Base-by-base conservation (phyloP, 2,888 invertebrate genomes). In the Ectemnius cavifrons region DNA sequence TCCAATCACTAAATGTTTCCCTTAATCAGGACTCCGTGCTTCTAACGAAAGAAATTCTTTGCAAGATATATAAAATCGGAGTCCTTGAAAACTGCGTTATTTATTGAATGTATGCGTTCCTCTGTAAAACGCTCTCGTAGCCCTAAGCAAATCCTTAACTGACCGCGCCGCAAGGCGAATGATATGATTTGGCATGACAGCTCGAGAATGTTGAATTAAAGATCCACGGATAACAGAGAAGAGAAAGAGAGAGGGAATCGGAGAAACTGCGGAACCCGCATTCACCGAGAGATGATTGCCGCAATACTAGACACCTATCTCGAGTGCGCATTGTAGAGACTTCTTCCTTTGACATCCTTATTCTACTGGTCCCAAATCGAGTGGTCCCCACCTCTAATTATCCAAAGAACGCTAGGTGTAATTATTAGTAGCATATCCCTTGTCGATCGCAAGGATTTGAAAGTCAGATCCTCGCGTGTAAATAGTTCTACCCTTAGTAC, bases 181-280 rank as follows among this genome's bases (percentile, higher is more conserved):
- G 18, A 23, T 23, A 23, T 23, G 23, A 23, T 37, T 46, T 58
- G 64, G 63, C 67, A 67, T 60, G 67, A 71, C 71, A 56, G 67
- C 67, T 65, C 56, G 37, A 65, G 45, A 59, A 6, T 45, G 65
- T 57, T 60, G 70, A 61, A 66, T 75, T 49, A 65, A 65, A 20
- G 37, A 37, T 37, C 37, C 37, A 37, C 8, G 49, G 64, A 69
- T 14, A 59, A 57, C 28, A 27, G 27, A 49, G 27, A 60, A 62
- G 61, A 63, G 66, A 71, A 68, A 70, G 73, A 64, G 74, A 78
- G 70, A 74, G 71, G 70, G 69, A 72, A 5, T 79, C 60, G 70
- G 73, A 76, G 80, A 84, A 85, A 83, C 82, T 81, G 82, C 37
- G 82, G 82, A 84, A 82, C 82, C 82, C 82, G 82, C 84, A 81